These are phyloP conservation scores for Acrocephalus kingi DNA, from an alignment of 2,113 vertebrate species.

Conservation along the genomic window DNA sequence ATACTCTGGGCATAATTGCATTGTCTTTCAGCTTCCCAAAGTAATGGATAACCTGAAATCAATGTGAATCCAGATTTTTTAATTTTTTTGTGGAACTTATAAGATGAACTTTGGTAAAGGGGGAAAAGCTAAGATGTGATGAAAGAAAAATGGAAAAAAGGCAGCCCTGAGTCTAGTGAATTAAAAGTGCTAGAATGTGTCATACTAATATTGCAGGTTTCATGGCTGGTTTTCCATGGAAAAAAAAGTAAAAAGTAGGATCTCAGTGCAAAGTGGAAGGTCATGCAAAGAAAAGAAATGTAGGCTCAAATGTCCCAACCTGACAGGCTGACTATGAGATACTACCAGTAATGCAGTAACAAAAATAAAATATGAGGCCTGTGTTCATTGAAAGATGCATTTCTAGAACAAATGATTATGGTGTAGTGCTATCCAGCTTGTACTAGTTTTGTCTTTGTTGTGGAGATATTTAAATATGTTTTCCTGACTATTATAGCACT, in stretches of 20 bases:
- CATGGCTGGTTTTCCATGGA: not conserved
- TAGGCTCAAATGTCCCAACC: not conserved
- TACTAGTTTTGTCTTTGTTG: not conserved
- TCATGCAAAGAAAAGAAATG: not conserved
- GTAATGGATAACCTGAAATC: not conserved
- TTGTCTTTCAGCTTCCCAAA: constrained; percentile 18
- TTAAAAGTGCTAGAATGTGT: not conserved
- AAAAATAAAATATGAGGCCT: not conserved
- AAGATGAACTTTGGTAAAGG: not conserved
- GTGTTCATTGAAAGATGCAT: not conserved
- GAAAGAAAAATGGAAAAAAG: not conserved
- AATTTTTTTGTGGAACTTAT: not conserved
- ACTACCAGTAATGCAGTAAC: not conserved
- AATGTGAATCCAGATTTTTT: not conserved
- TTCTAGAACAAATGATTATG: not conserved
- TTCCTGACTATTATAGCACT: not conserved
- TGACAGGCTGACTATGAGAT: not conserved
- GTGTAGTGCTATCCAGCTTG: not conserved
- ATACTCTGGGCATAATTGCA: not conserved
- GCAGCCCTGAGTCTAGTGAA: not conserved
- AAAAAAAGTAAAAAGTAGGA: not conserved
- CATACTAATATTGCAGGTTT: not conserved
- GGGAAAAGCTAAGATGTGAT: not conserved
- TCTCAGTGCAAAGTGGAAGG: not conserved
- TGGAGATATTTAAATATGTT: not conserved